Conservation (phyloP, 2,113 vertebrate genomes). For the Phalacrocorax pelagicus region DNA sequence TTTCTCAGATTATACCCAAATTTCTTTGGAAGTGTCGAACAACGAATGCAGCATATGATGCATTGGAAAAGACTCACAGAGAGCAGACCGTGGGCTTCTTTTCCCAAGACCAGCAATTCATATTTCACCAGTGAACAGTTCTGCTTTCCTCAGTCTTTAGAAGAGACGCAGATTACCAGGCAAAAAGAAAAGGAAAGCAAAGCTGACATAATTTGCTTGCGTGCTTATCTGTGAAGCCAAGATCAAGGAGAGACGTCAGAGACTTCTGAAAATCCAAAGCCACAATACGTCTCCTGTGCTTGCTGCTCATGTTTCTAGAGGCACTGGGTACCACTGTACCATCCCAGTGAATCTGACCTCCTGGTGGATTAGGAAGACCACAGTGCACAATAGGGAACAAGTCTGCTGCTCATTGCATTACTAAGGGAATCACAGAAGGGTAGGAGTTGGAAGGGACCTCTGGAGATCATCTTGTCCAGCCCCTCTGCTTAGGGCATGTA, state of each 20-base stretch:
- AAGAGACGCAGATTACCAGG: not conserved
- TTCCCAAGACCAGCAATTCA: not conserved
- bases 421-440: not conserved
- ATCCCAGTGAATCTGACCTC: not conserved
- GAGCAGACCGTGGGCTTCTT: not conserved
- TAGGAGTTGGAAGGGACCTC: too few relatives aligned
- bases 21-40: not conserved
- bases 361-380: not conserved
- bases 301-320: not conserved
- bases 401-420: not conserved
- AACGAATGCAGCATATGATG: not conserved
- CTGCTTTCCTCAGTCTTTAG: not conserved
- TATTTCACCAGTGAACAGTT: not conserved
- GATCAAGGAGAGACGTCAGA: not conserved
- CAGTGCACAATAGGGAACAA: not conserved
- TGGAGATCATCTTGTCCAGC: too few relatives aligned
- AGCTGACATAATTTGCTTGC: not conserved
- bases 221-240: not conserved
- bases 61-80: not conserved
- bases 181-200: not conserved
- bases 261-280: not conserved
- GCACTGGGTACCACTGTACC: not conserved
- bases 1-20: not conserved
- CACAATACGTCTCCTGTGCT: not conserved
- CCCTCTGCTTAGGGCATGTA: too few relatives aligned